phyloP scores from a whole-genome alignment of 2,113 vertebrate genomes.

The Merops nubicus region DNA sequence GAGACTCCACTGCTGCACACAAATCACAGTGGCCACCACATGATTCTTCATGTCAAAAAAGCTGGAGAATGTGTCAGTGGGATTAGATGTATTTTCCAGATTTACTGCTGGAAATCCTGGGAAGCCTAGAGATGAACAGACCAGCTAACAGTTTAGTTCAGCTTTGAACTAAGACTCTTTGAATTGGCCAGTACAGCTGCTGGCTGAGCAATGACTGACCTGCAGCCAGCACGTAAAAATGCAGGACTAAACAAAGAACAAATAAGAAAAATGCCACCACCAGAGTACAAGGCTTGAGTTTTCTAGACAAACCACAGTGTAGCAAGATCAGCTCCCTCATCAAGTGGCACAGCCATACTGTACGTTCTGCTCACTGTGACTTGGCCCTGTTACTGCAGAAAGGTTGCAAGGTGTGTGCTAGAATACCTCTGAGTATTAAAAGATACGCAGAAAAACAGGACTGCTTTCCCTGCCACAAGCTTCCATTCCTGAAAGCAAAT shows the following conservation, averaged over 20 bases:
- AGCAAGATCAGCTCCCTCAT: not conserved
- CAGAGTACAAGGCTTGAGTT: not conserved
- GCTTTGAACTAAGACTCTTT: not conserved
- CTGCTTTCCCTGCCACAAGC: not conserved
- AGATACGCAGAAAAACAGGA: not conserved
- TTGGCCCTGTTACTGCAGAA: not conserved
- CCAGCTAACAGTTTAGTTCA: not conserved
- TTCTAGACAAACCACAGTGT: not conserved
- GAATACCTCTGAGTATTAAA: not conserved
- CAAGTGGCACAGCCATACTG: not conserved
- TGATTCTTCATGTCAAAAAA: not conserved
- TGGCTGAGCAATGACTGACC: slow-evolving; percentile 23
- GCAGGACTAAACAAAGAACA: slow-evolving; percentile 1
- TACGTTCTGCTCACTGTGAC: not conserved
- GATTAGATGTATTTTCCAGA: slow-evolving; percentile 38
- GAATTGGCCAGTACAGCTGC: slow-evolving; percentile 20
- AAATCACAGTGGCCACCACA: not conserved
- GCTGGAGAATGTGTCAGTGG: not conserved
- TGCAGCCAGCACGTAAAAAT: not conserved
- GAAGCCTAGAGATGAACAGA: not conserved
- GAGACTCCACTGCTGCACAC: not conserved
- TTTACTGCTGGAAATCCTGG: slow-evolving; percentile 26
- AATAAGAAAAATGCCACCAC: slow-evolving; percentile 28
- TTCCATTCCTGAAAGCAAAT: not conserved
- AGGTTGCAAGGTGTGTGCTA: not conserved